Evolutionary conservation across 1,140 invertebrate species (phyloP).

Genomic region (Heliconius eleuchia): DNA sequence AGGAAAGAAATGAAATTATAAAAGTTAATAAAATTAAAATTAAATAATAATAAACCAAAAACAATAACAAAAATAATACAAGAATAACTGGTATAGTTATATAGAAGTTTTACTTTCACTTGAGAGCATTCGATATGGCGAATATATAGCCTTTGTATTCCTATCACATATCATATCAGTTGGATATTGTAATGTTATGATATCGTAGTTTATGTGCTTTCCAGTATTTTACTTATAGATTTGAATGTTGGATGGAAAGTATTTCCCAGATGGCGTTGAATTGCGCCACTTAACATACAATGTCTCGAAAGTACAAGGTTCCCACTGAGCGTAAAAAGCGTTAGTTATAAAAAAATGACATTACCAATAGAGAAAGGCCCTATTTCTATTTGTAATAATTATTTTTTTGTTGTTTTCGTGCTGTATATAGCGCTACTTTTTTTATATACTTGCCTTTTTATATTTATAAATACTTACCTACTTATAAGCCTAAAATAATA

Average conservation of each 20-base stretch:
- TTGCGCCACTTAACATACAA: neutral
- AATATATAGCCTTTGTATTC: conserved; percentile 47
- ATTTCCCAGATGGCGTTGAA: neutral
- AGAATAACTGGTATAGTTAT: neutral
- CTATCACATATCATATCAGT: conserved; percentile 38
- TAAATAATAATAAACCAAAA: neutral
- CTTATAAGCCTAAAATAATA: too few relatives aligned
- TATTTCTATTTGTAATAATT: too few relatives aligned
- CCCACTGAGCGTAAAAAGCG: too few relatives aligned
- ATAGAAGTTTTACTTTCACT: conserved; percentile 34
- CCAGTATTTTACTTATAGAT: neutral
- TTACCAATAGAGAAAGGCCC: too few relatives aligned
- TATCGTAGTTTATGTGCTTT: conserved; percentile 12
- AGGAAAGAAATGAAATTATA: too few relatives aligned
- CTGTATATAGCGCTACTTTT: too few relatives aligned
- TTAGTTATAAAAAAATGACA: too few relatives aligned
- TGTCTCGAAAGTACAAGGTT: too few relatives aligned
- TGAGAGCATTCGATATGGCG: conserved; percentile 41
- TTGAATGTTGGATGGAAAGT: neutral
- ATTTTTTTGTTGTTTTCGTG: too few relatives aligned
- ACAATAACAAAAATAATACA: neutral
- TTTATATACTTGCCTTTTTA: too few relatives aligned
- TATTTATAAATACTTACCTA: too few relatives aligned
- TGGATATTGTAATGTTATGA: conserved; percentile 31
- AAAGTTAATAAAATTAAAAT: neutral